Percentiles rank a stretch among this genome's conserved stretches.
Evolutionary conservation across 2,888 invertebrate species (phyloP).

Genomic region (Papilio demoleus): DNA sequence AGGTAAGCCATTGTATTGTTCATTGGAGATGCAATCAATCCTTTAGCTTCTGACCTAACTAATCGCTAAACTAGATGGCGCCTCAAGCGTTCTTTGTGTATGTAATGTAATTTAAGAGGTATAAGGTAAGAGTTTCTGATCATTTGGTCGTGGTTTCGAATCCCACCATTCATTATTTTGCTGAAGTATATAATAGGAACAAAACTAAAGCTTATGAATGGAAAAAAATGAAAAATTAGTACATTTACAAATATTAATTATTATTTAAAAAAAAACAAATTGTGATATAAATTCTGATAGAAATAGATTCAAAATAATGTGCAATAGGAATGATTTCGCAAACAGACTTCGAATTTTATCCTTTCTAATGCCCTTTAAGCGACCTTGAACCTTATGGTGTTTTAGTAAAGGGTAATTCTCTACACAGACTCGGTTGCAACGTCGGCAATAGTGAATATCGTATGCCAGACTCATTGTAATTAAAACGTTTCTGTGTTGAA

Average conservation of each 20-base stretch:
- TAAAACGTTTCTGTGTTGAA: not conserved
- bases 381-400: not conserved
- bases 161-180: too few relatives aligned
- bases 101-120: too few relatives aligned
- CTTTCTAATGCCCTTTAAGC: conserved; percentile 6
- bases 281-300: too few relatives aligned
- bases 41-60: conserved; percentile 65
- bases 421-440: not conserved
- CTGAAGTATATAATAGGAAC: too few relatives aligned
- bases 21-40: conserved; percentile 63
- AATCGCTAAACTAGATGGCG: not conserved
- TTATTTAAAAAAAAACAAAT: too few relatives aligned
- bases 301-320: not conserved
- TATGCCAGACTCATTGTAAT: conserved; percentile 1
- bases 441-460: conserved; percentile 1
- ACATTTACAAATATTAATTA: too few relatives aligned
- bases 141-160: too few relatives aligned
- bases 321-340: not conserved
- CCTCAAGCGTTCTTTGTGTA: conserved; percentile 10
- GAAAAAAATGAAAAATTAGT: too few relatives aligned
- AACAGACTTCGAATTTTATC: not conserved
- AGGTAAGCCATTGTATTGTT: conserved; percentile 51
- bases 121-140: not conserved
- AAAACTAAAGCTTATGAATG: too few relatives aligned
- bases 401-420: not conserved